A percentile compares a stretch with the other conserved stretches of the same genome.
These are phyloP conservation scores for Mormyrus iriodes DNA, from an alignment of 2,113 vertebrate genomes.

Conservation along the genomic window DNA sequence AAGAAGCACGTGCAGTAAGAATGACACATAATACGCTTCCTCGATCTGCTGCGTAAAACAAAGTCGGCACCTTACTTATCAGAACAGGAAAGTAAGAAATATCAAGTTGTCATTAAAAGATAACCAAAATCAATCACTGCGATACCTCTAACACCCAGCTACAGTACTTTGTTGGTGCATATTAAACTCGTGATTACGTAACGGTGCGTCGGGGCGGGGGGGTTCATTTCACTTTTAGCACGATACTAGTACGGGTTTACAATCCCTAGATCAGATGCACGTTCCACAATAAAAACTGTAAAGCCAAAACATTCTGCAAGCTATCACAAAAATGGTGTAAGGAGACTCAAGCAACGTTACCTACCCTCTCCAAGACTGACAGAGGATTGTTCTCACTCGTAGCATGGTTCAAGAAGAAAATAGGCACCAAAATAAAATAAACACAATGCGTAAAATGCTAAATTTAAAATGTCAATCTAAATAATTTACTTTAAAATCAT, in stretches of 20 bases:
- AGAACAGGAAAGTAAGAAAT: background rate
- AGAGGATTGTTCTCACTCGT: conserved; percentile 38
- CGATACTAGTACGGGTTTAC: background rate
- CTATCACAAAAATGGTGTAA: background rate
- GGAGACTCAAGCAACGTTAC: conserved; percentile 24
- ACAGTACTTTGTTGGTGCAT: background rate
- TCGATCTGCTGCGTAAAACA: background rate
- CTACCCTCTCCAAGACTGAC: conserved; percentile 53
- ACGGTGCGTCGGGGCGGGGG: background rate
- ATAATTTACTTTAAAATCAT: background rate
- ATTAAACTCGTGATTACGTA: background rate
- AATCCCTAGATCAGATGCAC: background rate
- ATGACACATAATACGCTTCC: background rate
- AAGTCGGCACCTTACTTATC: background rate
- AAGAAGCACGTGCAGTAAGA: background rate
- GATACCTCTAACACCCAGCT: background rate
- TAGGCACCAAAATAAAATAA: background rate
- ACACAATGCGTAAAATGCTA: background rate
- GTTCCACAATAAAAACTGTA: background rate
- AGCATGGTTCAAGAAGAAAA: conserved; percentile 38
- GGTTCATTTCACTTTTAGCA: background rate
- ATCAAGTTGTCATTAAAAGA: background rate
- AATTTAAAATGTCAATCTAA: background rate
- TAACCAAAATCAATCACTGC: background rate
- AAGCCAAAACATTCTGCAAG: background rate